Evolutionary conservation across 2,797 vertebrate genomes (phyloP).

Genomic region (Gadopsis bispinosus): DNA sequence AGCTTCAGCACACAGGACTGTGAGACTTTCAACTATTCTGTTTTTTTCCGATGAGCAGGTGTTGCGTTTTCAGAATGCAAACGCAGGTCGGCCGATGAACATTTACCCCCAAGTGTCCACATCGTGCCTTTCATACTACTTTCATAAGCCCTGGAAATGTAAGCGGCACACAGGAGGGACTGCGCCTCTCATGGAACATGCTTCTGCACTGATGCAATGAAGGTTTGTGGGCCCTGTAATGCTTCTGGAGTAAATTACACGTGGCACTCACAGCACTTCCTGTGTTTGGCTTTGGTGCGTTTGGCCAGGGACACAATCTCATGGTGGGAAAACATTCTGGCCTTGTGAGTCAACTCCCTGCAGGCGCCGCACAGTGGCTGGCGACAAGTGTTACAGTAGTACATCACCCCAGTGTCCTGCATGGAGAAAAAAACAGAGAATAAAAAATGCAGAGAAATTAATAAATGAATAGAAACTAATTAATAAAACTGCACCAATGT

Average conservation of each 20-base stretch:
- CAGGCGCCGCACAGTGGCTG: conserved; percentile 92
- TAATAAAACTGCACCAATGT: background rate
- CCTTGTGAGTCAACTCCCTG: conserved; percentile 92
- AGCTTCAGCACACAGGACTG: conserved; percentile 2
- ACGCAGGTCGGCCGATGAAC: conserved; percentile 9
- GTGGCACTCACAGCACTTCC: conserved; percentile 91
- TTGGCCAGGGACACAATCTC: conserved; percentile 94
- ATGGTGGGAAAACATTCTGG: conserved; percentile 93
- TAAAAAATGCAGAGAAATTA: background rate
- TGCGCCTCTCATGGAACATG: background rate
- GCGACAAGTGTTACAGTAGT: conserved; percentile 96
- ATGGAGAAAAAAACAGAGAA: too few species aligned
- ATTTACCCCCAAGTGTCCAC: background rate
- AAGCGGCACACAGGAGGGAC: conserved; percentile 3
- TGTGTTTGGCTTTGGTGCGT: conserved; percentile 91
- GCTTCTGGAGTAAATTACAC: conserved; percentile 33
- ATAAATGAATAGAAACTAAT: too few species aligned
- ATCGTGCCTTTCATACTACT: background rate
- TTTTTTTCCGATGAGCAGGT: background rate
- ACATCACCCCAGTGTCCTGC: conserved; percentile 91
- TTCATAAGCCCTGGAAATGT: background rate
- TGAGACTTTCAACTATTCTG: background rate
- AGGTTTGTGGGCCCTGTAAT: conserved; percentile 11
- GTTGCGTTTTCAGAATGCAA: conserved; percentile 19
- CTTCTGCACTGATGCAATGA: background rate